Evolutionary conservation across 1,140 invertebrate species (phyloP), one percentile per base, ranked within the genome.

Genomic region (Scaptomyza graminum): DNA sequence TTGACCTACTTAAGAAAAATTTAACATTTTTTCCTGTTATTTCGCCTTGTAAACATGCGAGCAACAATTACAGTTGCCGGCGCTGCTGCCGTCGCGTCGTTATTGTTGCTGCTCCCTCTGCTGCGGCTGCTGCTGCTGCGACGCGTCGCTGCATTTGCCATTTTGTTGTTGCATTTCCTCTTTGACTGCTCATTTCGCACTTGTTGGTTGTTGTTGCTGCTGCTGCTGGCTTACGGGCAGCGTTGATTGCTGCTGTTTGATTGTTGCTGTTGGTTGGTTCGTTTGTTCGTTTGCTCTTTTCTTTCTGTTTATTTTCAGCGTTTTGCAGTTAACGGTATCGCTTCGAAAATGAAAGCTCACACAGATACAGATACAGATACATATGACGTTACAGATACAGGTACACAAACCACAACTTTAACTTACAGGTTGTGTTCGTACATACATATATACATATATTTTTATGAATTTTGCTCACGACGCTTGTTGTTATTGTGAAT

Each of bases 1-100:
- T 84, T 91, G 90, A 91, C 90, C 90, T 90, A 91, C 83, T 87
- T 87, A 87, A 88, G 67, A 88, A 85, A 89, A 90, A 75, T 87
- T 81, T 84, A 90, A 84, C 78, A 78, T 79, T 90, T 90, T 90
- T 90, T 90, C 89, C 90, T 87, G 89, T 90, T 90, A 90, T 90
- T 85, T 76, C 67, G 82, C 78, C 73, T 84, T 71, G 74, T 82
- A 82, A 82, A 82, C 79, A 82, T 83, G 80, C 70, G 78, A 69
- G 72, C 71, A 79, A 69, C 71, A 75, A 83, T 83, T 83, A 79
- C 79, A 83, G 79, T 82, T 82, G 79, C 74, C 69, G 79, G 77
- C 62, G 74, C 39, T 34, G 66, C 54, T 63, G 52, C 13, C 15
- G 59, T 22, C 2, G 25, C 2, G 59, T 8, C 39, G 54, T 18